These are phyloP conservation scores for Plectrocnemia conspersa DNA, from an alignment of 1,140 invertebrate genomes.

Conservation along the genomic window DNA sequence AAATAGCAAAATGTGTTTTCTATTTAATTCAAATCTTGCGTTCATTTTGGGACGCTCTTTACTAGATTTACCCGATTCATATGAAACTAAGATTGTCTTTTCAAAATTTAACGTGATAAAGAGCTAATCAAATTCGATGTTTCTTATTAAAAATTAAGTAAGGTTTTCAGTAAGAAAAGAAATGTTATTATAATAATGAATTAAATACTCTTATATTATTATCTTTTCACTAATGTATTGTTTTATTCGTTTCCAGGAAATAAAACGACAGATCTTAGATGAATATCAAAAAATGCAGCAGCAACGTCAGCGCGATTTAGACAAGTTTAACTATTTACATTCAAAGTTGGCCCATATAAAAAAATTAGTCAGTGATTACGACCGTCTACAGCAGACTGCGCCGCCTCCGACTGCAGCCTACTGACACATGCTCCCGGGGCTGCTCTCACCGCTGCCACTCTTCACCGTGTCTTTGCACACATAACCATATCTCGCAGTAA, in stretches of 20 bases:
- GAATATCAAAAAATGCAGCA: constrained; percentile 76
- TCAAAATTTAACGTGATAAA: too few relatives aligned
- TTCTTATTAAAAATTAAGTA: too few relatives aligned
- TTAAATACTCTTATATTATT: too few relatives aligned
- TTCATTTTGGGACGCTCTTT: too few relatives aligned
- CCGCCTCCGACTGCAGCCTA: constrained; percentile 14
- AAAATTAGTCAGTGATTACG: constrained; percentile 76
- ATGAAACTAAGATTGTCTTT: too few relatives aligned
- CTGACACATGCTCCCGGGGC: constrained; percentile 20
- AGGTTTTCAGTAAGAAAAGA: too few relatives aligned
- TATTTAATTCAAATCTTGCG: too few relatives aligned
- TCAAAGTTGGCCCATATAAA: constrained; percentile 88
- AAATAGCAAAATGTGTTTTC: too few relatives aligned
- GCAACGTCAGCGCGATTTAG: constrained; percentile 65
- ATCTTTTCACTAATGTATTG: constrained; percentile 13
- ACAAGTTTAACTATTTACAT: constrained; percentile 80
- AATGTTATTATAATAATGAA: too few relatives aligned
- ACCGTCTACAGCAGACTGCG: constrained; percentile 45
- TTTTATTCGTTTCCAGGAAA: constrained; percentile 51
- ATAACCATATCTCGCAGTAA: constrained; percentile 9
- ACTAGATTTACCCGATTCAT: too few relatives aligned
- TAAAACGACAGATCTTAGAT: constrained; percentile 70
- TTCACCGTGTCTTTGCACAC: constrained; percentile 22
- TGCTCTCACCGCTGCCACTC: constrained; percentile 21
- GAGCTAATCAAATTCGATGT: too few relatives aligned